Evolutionary conservation across 1,140 invertebrate species (phyloP).

Genomic region (Steinernema khuongi): DNA sequence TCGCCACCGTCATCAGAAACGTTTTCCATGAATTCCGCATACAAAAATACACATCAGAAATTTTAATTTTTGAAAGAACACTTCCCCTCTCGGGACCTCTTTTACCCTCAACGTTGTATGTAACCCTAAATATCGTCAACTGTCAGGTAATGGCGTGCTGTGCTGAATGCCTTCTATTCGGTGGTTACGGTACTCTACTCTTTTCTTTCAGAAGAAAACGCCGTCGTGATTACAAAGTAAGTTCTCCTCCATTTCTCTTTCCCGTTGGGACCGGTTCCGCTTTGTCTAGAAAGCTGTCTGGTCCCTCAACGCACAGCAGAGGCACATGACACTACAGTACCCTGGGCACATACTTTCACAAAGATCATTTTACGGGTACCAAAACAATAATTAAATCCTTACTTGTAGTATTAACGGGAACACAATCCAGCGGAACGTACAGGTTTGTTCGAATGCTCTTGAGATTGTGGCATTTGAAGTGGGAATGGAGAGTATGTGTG

Average conservation of each 20-base stretch:
- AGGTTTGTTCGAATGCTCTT: slow-evolving; percentile 10
- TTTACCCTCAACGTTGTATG: too few relatives aligned
- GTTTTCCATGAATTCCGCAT: not conserved
- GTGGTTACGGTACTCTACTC: slow-evolving; percentile 13
- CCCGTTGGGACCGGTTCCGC: not conserved
- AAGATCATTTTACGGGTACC: not conserved
- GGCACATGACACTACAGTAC: not conserved
- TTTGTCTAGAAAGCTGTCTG: not conserved
- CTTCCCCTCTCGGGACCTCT: too few relatives aligned
- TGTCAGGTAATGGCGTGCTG: too few relatives aligned
- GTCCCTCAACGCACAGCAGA: not conserved
- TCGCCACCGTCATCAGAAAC: too few relatives aligned
- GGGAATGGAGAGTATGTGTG: not conserved
- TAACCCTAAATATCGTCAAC: too few relatives aligned
- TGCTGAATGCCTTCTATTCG: not conserved
- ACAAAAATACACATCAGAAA: not conserved
- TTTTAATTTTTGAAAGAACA: too few relatives aligned
- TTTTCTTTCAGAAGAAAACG: slow-evolving; percentile 10
- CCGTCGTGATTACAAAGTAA: slow-evolving; percentile 8
- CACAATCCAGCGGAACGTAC: not conserved
- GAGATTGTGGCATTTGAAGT: not conserved
- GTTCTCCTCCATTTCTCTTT: not conserved
- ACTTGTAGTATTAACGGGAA: not conserved
- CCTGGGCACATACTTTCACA: not conserved
- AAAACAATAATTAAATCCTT: not conserved